Conservation (phyloP, 1,140 invertebrate genomes). For the Meteorus sp. region DNA sequence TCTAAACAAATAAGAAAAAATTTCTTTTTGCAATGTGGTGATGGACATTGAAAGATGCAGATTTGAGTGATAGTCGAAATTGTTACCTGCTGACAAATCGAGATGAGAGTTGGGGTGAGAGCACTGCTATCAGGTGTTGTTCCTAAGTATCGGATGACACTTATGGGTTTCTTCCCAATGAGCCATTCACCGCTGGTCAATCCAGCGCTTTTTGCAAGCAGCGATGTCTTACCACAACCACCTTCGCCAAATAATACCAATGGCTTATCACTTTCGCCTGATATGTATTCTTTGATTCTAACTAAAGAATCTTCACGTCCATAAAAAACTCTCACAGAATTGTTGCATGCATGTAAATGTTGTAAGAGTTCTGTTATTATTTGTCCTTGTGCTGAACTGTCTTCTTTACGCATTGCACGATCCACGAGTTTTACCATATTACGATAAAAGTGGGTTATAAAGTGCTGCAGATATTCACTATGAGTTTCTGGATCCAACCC, state of each 20-base stretch:
- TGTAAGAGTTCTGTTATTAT: conserved; percentile 96
- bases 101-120: conserved; percentile 90
- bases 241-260: conserved; percentile 94
- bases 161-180: conserved; percentile 73
- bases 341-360: conserved; percentile 94
- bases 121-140: conserved; percentile 96
- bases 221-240: conserved; percentile 96
- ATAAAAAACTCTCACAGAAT: conserved; percentile 94
- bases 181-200: conserved; percentile 75
- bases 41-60: too few species aligned
- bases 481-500: conserved; percentile 92
- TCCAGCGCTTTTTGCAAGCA: conserved; percentile 90
- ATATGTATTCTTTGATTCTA: conserved; percentile 84
- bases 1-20: conserved; percentile 62
- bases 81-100: conserved; percentile 87
- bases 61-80: background rate
- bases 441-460: conserved; percentile 93
- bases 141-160: conserved; percentile 90
- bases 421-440: conserved; percentile 92
- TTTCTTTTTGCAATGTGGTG: background rate
- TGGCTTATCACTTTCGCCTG: conserved; percentile 81
- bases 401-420: conserved; percentile 92
- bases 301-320: conserved; percentile 87
- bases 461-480: conserved; percentile 91
- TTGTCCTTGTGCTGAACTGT: conserved; percentile 89